Evolutionary conservation across 1,140 invertebrate species (phyloP).

Genomic region (Calliopsis andreniformis): DNA sequence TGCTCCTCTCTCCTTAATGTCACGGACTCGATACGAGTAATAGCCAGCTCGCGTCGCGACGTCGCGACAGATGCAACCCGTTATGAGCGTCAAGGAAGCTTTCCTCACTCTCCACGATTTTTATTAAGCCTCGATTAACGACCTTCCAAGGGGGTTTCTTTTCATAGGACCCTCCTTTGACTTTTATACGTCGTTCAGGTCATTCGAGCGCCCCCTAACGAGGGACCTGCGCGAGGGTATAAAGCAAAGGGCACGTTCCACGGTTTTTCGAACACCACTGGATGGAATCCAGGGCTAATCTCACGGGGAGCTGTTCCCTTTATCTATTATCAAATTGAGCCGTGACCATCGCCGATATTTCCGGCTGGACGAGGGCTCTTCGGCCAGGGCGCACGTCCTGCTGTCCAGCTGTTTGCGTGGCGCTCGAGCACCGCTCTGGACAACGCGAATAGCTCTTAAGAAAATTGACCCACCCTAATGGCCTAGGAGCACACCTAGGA

Average conservation of each 20-base stretch:
- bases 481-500: conserved; percentile 47
- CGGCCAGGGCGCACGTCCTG: neutral
- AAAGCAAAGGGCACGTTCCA: neutral
- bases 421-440: conserved; percentile 45
- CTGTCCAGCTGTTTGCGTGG: conserved; percentile 42
- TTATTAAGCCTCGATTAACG: conserved; percentile 25
- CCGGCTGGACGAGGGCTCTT: conserved; percentile 22
- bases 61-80: conserved; percentile 1
- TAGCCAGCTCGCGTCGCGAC: conserved; percentile 16
- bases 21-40: conserved; percentile 51
- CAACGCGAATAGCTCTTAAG: conserved; percentile 64
- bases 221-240: too few relatives aligned
- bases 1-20: conserved; percentile 58
- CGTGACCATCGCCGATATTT: conserved; percentile 45
- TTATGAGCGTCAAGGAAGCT: neutral
- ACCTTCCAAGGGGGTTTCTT: neutral
- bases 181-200: too few relatives aligned
- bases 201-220: too few relatives aligned
- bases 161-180: too few relatives aligned
- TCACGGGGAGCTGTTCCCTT: neutral
- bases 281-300: neutral
- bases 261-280: neutral
- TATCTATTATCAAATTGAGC: conserved; percentile 48
- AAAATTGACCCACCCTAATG: conserved; percentile 72
- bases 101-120: conserved; percentile 12